Evolutionary conservation across 2,888 invertebrate species (phyloP), one percentile per base, ranked within the genome.

Genomic region (Adineta ricciae): DNA sequence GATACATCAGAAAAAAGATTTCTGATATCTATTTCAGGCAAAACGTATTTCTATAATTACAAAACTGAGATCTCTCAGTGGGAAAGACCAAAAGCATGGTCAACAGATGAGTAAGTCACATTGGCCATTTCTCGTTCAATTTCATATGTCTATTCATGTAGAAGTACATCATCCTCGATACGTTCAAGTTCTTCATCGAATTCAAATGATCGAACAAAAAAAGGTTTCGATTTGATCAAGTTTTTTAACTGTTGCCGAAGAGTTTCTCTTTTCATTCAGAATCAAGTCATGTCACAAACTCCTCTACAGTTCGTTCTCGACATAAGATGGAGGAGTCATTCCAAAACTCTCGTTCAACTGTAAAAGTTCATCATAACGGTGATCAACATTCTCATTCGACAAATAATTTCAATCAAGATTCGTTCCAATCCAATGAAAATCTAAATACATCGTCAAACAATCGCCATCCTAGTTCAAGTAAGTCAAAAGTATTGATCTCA

Each of bases 81-180:
- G 78, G 78, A 78, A 78, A 78, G 41, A 41, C 78, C 78, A 32
- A 78, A 78, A 78, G 78, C n/a, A 78, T 78, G 78, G 78, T 21
- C 78, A 24, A n/a, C 41, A n/a, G 78, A 78, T n/a, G 41, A 78
- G 78, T 78, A n/a, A 78, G 73, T 38, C 41, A 38, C 19, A 3
- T 24, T 36, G 0, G 7, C 21, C 21, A 78, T 24, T n/a, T 24
- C 46, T 5, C 46, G 5, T 46, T 8, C 41, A 24, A 24, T 78
- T 8, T n/a, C 24, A 24, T 78, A 21, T 21, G 2, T 24, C 1
- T 41, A 2, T 41, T 21, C 24, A 41, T 78, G 38, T 11, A 78
- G 78, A n/a, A 78, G 41, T 9, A 5, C 41, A 41, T 78, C n/a
- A 0, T 41, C 41, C 24, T 41, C 78, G 0, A 16, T 3, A 24